Percentiles rank a stretch among this genome's conserved stretches.
These are phyloP conservation scores for Tricholauxania praeusta DNA, from an alignment of 2,888 invertebrate genomes.

Conservation along the genomic window DNA sequence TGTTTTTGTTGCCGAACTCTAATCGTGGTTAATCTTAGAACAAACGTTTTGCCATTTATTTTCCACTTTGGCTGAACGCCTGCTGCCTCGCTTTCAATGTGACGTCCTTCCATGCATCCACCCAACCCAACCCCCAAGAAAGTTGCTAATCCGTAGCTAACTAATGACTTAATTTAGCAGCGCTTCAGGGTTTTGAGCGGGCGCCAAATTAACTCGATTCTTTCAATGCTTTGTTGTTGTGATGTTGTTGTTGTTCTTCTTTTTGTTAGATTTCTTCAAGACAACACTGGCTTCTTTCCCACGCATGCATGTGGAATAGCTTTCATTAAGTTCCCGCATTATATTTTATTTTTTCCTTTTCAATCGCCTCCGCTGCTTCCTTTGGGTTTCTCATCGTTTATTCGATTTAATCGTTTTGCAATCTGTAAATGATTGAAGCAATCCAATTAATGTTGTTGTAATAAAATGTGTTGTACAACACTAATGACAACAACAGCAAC, in stretches of 20 bases:
- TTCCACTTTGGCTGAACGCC: slow-evolving; percentile 57
- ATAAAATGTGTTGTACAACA: slow-evolving; percentile 36
- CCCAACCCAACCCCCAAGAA: slow-evolving; percentile 1
- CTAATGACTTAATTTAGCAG: slow-evolving; percentile 70
- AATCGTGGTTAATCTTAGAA: slow-evolving; percentile 67
- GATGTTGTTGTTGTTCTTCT: slow-evolving; percentile 44
- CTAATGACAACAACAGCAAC: slow-evolving; percentile 30
- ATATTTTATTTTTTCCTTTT: neutral
- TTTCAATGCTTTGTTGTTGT: slow-evolving; percentile 46
- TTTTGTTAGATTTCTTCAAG: slow-evolving; percentile 44
- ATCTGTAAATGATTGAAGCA: slow-evolving; percentile 64
- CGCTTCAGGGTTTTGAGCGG: slow-evolving; percentile 64
- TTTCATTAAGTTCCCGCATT: slow-evolving; percentile 4
- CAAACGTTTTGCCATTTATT: slow-evolving; percentile 67
- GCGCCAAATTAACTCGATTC: slow-evolving; percentile 64
- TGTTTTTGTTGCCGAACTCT: slow-evolving; percentile 48
- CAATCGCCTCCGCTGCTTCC: neutral
- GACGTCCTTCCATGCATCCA: slow-evolving; percentile 1
- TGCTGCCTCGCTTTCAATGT: slow-evolving; percentile 37
- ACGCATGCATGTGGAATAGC: neutral
- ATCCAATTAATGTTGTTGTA: slow-evolving; percentile 57
- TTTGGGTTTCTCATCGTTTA: neutral
- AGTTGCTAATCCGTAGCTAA: slow-evolving; percentile 53
- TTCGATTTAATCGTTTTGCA: slow-evolving; percentile 61
- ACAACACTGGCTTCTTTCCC: slow-evolving; percentile 4